Percentiles rank a stretch among this genome's conserved stretches.
Evolutionary conservation across 2,797 vertebrate genomes (phyloP).

Genomic region (Gouania willdenowi): DNA sequence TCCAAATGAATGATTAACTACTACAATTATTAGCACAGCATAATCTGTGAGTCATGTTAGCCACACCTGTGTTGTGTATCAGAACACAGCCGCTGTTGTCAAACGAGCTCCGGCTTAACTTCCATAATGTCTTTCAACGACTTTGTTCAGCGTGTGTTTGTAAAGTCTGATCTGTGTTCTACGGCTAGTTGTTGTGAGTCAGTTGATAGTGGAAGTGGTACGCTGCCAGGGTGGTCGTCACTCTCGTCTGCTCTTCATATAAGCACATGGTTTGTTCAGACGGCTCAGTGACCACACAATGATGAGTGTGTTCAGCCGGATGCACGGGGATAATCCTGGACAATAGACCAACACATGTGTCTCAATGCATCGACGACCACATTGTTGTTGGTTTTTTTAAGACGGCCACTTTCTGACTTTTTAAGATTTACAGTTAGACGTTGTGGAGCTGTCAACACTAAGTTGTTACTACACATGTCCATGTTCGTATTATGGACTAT

Average conservation of each 20-base stretch:
- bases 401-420: too few relatives aligned
- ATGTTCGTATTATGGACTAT: neutral
- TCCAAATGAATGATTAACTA: too few relatives aligned
- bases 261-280: conserved; percentile 23
- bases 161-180: neutral
- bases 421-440: too few relatives aligned
- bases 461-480: too few relatives aligned
- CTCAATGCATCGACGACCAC: conserved; percentile 9
- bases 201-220: neutral
- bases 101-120: conserved; percentile 8
- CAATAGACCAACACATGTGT: conserved; percentile 28
- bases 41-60: too few relatives aligned
- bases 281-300: conserved; percentile 37
- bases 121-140: conserved; percentile 9
- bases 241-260: neutral
- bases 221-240: neutral
- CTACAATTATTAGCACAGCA: too few relatives aligned
- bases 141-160: neutral
- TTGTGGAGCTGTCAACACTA: too few relatives aligned
- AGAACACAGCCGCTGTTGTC: conserved; percentile 4
- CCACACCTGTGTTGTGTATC: neutral
- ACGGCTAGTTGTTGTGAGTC: conserved; percentile 4
- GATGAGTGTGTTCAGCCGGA: conserved; percentile 27
- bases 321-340: conserved; percentile 10
- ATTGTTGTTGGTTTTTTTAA: too few relatives aligned